Percentiles rank a stretch among this genome's conserved stretches.
These are phyloP conservation scores for Aricia agestis DNA, from an alignment of 1,140 invertebrate species.

Conservation along the genomic window DNA sequence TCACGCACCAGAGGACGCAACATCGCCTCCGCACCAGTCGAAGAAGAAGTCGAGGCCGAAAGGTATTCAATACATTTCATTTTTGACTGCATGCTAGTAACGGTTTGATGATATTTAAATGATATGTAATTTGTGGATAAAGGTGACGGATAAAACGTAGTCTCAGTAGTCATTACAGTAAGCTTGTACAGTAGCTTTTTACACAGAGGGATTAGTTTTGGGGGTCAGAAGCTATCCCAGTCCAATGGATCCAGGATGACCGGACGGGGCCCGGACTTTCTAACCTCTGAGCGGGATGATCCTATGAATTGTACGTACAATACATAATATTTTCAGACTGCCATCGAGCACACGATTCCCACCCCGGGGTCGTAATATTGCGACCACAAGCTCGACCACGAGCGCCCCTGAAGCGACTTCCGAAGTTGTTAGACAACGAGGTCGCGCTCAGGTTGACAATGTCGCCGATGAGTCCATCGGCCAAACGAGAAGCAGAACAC, in stretches of 20 bases:
- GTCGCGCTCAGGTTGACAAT: conserved; percentile 66
- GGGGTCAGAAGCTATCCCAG: conserved; percentile 14
- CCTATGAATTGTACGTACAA: conserved; percentile 38
- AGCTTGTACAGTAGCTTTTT: neutral
- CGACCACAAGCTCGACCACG: conserved; percentile 54
- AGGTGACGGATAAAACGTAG: neutral
- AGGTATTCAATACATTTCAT: conserved; percentile 47
- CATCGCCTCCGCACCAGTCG: conserved; percentile 69
- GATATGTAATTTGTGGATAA: neutral
- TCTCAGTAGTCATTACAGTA: too few relatives aligned
- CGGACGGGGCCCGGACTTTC: conserved; percentile 24
- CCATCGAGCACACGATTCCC: conserved; percentile 88
- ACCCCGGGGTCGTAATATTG: conserved; percentile 81
- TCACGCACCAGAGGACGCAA: conserved; percentile 78
- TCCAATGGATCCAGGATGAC: conserved; percentile 4
- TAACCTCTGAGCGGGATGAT: conserved; percentile 30
- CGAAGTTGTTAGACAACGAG: conserved; percentile 66
- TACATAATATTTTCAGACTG: conserved; percentile 72
- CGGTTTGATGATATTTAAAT: neutral
- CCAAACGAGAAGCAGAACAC: conserved; percentile 67
- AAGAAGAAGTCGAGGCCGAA: conserved; percentile 75
- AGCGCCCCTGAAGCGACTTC: conserved; percentile 54
- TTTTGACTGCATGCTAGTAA: conserved; percentile 1
- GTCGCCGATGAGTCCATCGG: conserved; percentile 69
- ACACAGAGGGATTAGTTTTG: neutral